A percentile compares a stretch with the other conserved stretches of the same genome.
phyloP scores from a whole-genome alignment of 2,113 vertebrate species.

The Oncorhynchus masou region DNA sequence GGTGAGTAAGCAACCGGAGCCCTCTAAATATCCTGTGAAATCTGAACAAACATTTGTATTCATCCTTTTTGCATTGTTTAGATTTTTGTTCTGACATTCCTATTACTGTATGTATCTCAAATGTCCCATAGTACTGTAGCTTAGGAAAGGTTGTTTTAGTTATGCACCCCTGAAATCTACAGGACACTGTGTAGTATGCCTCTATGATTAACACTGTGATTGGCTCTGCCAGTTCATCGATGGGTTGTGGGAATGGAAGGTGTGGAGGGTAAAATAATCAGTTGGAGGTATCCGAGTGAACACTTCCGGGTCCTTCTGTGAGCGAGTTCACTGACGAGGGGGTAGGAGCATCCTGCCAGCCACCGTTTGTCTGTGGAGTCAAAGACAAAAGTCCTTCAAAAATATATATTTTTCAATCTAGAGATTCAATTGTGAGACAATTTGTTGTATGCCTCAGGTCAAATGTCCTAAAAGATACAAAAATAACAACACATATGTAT shows the following conservation, averaged over 20 bases:
- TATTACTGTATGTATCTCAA: constrained; percentile 55
- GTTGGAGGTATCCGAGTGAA: constrained; percentile 99
- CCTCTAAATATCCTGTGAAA: constrained; percentile 73
- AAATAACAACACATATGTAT: no score
- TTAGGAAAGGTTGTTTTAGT: constrained; percentile 54
- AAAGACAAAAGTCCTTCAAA: constrained; percentile 15
- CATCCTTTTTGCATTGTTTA: constrained; percentile 36
- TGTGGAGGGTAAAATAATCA: constrained; percentile 69
- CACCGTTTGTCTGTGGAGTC: constrained; percentile 90
- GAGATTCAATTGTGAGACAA: not conserved
- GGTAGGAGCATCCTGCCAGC: constrained; percentile 98
- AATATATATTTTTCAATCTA: not conserved
- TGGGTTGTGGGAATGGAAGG: constrained; percentile 74
- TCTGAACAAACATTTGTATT: constrained; percentile 72
- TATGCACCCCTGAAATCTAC: constrained; percentile 50
- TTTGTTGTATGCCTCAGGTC: not conserved
- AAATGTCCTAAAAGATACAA: constrained; percentile 13
- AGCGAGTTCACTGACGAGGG: constrained; percentile 99
- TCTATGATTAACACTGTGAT: constrained; percentile 65
- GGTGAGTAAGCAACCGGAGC: constrained; percentile 71
- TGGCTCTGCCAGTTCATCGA: constrained; percentile 62
- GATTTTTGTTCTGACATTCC: constrained; percentile 65
- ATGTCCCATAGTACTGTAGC: constrained; percentile 63
- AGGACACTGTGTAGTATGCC: constrained; percentile 47
- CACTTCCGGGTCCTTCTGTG: constrained; percentile 99